Evolutionary conservation across 2,113 vertebrate genomes (phyloP).

Genomic region (Dromaius novaehollandiae): DNA sequence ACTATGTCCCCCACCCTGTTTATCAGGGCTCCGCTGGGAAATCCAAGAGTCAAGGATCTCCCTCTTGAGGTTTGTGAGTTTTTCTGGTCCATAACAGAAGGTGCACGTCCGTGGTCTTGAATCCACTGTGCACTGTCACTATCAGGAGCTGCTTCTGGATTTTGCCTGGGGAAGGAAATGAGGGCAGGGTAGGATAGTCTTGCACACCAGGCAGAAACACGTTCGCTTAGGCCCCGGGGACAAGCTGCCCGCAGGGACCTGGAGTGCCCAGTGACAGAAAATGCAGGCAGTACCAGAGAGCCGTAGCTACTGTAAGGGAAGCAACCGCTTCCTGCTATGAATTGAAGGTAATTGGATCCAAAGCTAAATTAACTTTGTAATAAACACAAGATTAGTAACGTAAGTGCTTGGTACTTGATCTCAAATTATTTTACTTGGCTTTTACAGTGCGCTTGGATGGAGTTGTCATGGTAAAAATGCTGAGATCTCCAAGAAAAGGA

Average conservation of each 20-base stretch:
- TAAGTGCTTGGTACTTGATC: slow-evolving; percentile 36
- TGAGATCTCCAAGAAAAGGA: not conserved
- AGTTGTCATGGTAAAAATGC: slow-evolving; percentile 50
- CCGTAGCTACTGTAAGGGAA: not conserved
- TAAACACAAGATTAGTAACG: slow-evolving; percentile 45
- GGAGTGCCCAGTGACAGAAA: accelerated
- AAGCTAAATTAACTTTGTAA: slow-evolving; percentile 34
- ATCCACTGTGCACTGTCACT: not conserved
- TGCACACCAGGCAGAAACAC: not conserved
- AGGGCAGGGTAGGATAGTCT: not conserved
- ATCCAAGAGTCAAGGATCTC: not conserved
- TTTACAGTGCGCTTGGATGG: not conserved
- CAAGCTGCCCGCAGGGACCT: too few species aligned
- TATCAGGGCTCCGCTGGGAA: too few species aligned
- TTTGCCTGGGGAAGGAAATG: not conserved
- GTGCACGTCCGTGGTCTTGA: not conserved
- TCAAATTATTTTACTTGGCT: slow-evolving; percentile 34
- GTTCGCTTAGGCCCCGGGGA: not conserved
- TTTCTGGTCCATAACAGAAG: not conserved
- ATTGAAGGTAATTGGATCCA: slow-evolving; percentile 44
- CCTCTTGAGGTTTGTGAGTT: not conserved
- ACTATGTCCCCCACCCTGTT: not conserved
- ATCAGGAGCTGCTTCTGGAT: not conserved
- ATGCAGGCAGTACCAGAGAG: accelerated
- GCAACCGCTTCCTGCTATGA: not conserved